A percentile compares a stretch with the other conserved stretches of the same genome.
phyloP scores from a whole-genome alignment of 2,797 vertebrate genomes.

The Molossus molossus region DNA sequence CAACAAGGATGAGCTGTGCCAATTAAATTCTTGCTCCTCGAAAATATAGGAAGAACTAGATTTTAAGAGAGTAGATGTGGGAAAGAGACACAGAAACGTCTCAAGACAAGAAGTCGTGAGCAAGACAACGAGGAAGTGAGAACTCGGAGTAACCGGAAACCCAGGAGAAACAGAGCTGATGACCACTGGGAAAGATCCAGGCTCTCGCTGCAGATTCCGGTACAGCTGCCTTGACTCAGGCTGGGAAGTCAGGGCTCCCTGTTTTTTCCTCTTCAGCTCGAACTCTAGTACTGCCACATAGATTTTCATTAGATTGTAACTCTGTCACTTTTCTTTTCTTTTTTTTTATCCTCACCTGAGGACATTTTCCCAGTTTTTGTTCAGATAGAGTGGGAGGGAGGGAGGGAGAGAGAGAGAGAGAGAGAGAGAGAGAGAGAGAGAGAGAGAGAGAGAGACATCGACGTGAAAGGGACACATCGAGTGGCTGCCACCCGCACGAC shows the following conservation, averaged over 20 bases:
- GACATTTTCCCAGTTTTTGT: too few relatives aligned
- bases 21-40: neutral
- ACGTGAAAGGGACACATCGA: too few relatives aligned
- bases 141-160: neutral
- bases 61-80: neutral
- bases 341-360: neutral
- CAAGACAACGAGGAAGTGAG: slow-evolving; percentile 45
- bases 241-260: neutral
- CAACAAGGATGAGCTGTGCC: neutral
- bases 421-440: too few relatives aligned
- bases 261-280: neutral
- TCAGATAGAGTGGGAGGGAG: neutral
- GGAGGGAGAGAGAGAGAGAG: too few relatives aligned
- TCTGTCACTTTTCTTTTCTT: neutral
- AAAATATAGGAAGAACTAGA: slow-evolving; percentile 20
- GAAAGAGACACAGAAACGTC: neutral
- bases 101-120: neutral
- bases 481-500: too few relatives aligned
- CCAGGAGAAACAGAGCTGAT: neutral
- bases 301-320: neutral
- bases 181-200: neutral
- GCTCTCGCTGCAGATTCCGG: neutral
- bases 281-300: neutral
- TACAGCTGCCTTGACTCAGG: neutral
- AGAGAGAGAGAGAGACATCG: too few relatives aligned